Evolutionary conservation across 2,888 invertebrate species (phyloP).

Genomic region (Lithophane leautieri): DNA sequence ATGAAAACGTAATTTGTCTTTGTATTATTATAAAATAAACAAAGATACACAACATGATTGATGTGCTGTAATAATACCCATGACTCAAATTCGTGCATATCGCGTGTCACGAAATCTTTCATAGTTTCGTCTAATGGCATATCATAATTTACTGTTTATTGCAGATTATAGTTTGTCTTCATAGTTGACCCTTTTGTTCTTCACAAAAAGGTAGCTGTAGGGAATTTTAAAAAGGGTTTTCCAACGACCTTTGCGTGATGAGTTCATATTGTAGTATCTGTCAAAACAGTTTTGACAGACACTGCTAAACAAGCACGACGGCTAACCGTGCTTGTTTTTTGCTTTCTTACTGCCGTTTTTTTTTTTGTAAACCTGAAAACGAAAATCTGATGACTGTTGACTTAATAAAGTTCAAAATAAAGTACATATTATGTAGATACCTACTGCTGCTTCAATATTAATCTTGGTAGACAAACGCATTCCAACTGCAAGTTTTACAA

Average conservation of each 20-base stretch:
- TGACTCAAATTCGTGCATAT: constrained; percentile 14
- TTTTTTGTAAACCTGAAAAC: neutral
- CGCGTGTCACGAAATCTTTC: constrained; percentile 44
- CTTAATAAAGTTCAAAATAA: too few species aligned
- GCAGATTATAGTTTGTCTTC: constrained; percentile 6
- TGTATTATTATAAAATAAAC: constrained; percentile 3
- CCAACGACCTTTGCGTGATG: neutral
- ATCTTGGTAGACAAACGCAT: neutral
- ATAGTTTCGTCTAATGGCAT: constrained; percentile 14
- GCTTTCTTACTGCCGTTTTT: too few species aligned
- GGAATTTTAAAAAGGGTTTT: neutral
- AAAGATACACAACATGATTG: constrained; percentile 16
- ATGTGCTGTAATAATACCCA: constrained; percentile 39
- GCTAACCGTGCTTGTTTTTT: neutral
- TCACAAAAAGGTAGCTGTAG: neutral
- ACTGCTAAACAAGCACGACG: too few species aligned
- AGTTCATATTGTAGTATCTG: neutral
- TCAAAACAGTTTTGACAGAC: neutral
- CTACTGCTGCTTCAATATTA: neutral
- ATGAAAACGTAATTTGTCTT: constrained; percentile 1
- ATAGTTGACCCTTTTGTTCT: neutral
- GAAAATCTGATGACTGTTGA: neutral
- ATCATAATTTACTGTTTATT: constrained; percentile 10
- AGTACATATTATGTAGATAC: neutral
- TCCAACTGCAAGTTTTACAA: neutral